Evolutionary conservation across 2,797 vertebrate species (phyloP).

Genomic region (Pangasius krempfi): DNA sequence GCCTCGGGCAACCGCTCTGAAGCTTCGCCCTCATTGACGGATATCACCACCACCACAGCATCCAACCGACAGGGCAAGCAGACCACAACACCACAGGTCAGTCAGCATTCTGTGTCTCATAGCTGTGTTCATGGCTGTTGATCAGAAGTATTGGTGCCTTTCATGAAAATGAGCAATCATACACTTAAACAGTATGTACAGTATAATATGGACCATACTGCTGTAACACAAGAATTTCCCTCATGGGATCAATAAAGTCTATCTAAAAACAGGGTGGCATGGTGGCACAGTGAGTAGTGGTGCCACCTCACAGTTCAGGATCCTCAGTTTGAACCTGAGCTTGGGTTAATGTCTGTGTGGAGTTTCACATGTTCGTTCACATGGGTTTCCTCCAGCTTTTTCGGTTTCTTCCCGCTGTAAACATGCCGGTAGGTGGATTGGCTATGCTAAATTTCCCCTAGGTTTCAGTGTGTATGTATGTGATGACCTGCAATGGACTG

Average conservation of each 20-base stretch:
- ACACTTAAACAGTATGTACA: background rate
- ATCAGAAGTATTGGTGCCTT: background rate
- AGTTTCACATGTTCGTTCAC: background rate
- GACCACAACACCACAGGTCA: slow-evolving; percentile 85
- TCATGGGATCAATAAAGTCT: no score
- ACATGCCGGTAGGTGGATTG: background rate
- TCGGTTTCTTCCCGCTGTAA: background rate
- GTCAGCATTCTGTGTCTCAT: slow-evolving; percentile 63
- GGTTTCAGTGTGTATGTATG: background rate
- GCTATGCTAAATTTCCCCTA: background rate
- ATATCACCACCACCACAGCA: slow-evolving; percentile 96
- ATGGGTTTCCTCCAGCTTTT: background rate
- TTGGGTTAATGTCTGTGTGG: background rate
- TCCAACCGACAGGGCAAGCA: slow-evolving; percentile 90
- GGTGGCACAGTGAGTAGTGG: background rate
- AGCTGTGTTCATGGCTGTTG: background rate
- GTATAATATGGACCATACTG: background rate
- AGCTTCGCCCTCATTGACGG: slow-evolving; percentile 92
- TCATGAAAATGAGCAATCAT: background rate
- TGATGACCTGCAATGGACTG: background rate
- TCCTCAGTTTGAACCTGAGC: background rate
- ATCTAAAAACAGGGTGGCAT: background rate
- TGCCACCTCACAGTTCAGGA: background rate
- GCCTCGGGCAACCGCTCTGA: slow-evolving; percentile 96
- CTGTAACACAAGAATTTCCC: no score